phyloP scores from a whole-genome alignment of 2,888 invertebrate species.

The Cybosia mesomella region DNA sequence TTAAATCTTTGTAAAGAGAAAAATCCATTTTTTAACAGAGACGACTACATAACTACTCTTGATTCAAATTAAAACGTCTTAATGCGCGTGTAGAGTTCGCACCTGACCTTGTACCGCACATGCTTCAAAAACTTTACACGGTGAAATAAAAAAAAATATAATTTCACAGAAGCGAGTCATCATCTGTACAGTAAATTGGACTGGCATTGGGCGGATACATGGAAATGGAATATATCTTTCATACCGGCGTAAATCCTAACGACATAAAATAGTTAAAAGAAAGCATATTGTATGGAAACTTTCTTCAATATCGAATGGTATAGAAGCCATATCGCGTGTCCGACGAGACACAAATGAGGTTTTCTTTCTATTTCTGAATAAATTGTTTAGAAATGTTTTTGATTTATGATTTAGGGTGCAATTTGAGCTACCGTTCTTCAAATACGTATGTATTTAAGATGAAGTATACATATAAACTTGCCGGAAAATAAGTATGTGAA shows the following conservation, averaged over 20 bases:
- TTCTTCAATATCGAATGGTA: not conserved
- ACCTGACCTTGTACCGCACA: slow-evolving; percentile 4
- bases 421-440: not conserved
- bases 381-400: not conserved
- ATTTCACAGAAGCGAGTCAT: slow-evolving; percentile 15
- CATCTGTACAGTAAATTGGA: slow-evolving; percentile 30
- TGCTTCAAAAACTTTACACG: slow-evolving; percentile 1
- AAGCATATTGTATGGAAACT: slow-evolving; percentile 9
- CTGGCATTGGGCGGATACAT: slow-evolving; percentile 35
- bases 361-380: not conserved
- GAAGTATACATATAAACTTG: not conserved
- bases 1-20: too few relatives aligned
- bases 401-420: slow-evolving; percentile 2
- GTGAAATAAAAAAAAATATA: slow-evolving; percentile 16
- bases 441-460: not conserved
- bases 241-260: slow-evolving; percentile 18
- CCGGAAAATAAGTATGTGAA: too few relatives aligned
- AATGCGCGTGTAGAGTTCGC: not conserved
- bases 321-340: not conserved
- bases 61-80: not conserved
- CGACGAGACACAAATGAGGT: not conserved
- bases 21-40: too few relatives aligned
- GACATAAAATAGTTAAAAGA: slow-evolving; percentile 26
- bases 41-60: too few relatives aligned
- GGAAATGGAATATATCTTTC: slow-evolving; percentile 40